Evolutionary conservation across 2,797 vertebrate genomes (phyloP).

Genomic region (Iguana delicatissima): DNA sequence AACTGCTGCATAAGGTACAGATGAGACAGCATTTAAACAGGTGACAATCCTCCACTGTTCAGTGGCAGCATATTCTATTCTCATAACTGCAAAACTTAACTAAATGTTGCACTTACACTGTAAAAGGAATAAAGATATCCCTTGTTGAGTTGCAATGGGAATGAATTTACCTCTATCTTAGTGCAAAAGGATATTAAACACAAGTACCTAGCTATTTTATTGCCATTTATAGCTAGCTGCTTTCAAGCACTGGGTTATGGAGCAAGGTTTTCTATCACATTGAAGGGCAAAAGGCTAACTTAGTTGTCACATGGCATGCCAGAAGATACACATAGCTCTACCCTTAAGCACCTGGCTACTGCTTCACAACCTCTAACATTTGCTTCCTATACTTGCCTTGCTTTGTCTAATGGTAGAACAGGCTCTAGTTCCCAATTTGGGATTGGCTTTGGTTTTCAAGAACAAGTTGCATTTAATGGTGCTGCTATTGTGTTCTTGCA

Average conservation of each 20-base stretch:
- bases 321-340: no score
- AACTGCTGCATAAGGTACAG: no score
- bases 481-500: not conserved
- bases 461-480: not conserved
- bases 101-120: not conserved
- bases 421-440: no score
- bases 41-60: no score
- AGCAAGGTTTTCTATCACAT: not conserved
- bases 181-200: no score
- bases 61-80: no score
- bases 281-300: not conserved
- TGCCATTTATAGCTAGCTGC: no score
- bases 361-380: not conserved
- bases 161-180: no score
- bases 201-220: no score
- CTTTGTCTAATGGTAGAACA: not conserved
- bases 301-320: not conserved
- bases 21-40: no score
- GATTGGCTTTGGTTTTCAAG: not conserved
- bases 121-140: not conserved
- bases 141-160: not conserved
- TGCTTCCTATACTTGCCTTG: not conserved
- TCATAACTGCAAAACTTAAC: not conserved
- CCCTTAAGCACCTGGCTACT: no score
- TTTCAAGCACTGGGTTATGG: not conserved